Base-by-base conservation (phyloP, 2,797 vertebrate species). In the Aplochiton taeniatus region DNA sequence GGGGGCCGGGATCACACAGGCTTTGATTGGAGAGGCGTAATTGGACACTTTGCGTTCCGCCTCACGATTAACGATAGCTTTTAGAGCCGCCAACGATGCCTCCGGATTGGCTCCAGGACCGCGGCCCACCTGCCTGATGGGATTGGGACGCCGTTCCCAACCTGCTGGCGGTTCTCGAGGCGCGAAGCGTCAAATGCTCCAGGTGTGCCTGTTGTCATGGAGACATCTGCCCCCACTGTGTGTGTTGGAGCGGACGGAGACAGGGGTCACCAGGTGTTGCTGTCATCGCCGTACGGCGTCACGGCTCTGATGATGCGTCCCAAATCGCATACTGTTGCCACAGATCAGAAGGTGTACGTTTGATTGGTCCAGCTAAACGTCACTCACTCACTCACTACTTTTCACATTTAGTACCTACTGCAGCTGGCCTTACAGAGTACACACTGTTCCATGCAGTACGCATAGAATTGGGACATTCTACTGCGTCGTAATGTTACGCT, bases 181-280 rank as follows among this genome's bases (percentile, higher is more conserved):
- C 53, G 75, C 70, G 57, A 68, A 77, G 70, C 63, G 68, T 67
- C 60, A 73, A 76, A 68, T 78, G 45, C 78, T 74, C 80, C 75
- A 85, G 80, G 82, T 85, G 77, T 73, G 51, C 68, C 12, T 45
- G 49, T 62, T 79, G 68, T 76, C 76, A 74, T 81, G 65, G 79
- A 43, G n/a, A 83, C 77, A 78, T 55, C 68, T 69, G 58, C n/a
- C n/a, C n/a, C n/a, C n/a, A n/a, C n/a, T 44, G 52, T n/a, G n/a
- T n/a, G n/a, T n/a, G n/a, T n/a, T n/a, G 11, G 60, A 69, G 66
- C 66, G 72, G 59, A 57, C 72, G 75, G 9, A 1, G 72, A 72
- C 59, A n/a, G 52, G 18, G 52, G 72, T 74, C 55, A 6, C 3
- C 49, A 42, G 19, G n/a, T 44, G 48, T 53, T 61, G 53, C 62